Conservation (phyloP, 2,113 vertebrate species). For the Microcebus griseorufus region DNA sequence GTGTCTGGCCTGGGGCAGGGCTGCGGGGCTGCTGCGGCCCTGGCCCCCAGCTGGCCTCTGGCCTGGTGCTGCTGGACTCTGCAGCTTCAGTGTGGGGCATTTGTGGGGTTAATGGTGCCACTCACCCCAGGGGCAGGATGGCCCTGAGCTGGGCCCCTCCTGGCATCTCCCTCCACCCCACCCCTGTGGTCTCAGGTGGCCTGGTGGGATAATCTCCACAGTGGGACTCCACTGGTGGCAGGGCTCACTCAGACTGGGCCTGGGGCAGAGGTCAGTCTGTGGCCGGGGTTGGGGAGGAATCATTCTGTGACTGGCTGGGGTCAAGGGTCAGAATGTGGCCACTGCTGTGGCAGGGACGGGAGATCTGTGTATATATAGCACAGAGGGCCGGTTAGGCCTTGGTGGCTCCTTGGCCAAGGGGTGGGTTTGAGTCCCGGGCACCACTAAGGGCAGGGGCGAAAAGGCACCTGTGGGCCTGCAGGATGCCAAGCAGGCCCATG, state of each 20-base stretch:
- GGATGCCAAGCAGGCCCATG: not conserved
- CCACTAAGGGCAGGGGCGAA: not conserved
- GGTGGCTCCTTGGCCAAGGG: not conserved
- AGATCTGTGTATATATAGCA: not conserved
- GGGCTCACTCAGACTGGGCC: not conserved
- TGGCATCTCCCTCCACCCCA: not conserved
- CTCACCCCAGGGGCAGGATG: not conserved
- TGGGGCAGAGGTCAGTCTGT: not conserved
- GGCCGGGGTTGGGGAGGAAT: not conserved
- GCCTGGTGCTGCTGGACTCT: not conserved
- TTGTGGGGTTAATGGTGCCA: fast-evolving
- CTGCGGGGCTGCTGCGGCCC: too few relatives aligned
- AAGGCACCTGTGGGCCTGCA: not conserved
- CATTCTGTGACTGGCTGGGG: not conserved
- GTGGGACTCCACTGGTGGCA: not conserved
- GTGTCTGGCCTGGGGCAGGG: not conserved
- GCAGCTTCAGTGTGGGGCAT: not conserved
- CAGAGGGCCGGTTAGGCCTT: not conserved
- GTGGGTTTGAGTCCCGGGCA: not conserved
- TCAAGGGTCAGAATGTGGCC: not conserved
- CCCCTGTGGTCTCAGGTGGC: not conserved
- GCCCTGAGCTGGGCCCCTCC: too few relatives aligned
- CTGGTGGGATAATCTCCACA: not conserved
- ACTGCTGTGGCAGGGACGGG: not conserved
- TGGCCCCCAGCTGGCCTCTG: not conserved